Percentiles rank a stretch among this genome's conserved stretches.
phyloP scores from a whole-genome alignment of 2,888 invertebrate genomes.

The Acleris sparsana region DNA sequence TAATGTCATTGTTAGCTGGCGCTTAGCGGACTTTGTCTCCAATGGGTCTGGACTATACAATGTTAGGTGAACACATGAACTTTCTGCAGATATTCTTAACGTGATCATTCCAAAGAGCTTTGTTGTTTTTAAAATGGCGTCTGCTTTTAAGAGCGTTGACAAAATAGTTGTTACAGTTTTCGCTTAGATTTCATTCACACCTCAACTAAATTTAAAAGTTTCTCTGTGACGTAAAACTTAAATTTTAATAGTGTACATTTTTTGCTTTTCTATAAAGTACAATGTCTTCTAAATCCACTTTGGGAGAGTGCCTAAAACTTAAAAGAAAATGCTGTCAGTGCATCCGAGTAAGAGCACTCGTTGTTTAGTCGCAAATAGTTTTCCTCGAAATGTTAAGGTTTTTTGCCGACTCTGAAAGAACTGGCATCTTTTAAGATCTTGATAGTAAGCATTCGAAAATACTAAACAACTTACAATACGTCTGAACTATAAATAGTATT shows the following conservation, averaged over 20 bases:
- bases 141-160: not conserved
- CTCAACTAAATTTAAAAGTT: no score
- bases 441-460: no score
- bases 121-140: not conserved
- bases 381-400: constrained; percentile 10
- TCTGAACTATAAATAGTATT: no score
- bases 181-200: not conserved
- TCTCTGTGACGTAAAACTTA: no score
- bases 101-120: not conserved
- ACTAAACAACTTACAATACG: not conserved
- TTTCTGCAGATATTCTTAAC: constrained; percentile 41
- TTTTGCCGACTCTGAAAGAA: constrained; percentile 9
- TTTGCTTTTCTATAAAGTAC: no score
- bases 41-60: constrained; percentile 14
- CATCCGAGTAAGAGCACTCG: constrained; percentile 50
- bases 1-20: constrained; percentile 11
- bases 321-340: constrained; percentile 52
- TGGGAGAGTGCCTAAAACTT: constrained; percentile 42
- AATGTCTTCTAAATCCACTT: not conserved
- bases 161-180: not conserved
- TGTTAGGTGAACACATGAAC: constrained; percentile 42
- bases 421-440: not conserved
- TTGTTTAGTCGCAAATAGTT: constrained; percentile 38
- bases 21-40: constrained; percentile 7
- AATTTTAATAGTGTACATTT: no score